Base-by-base conservation (phyloP, 2,888 invertebrate genomes). In the Seira musarum region DNA sequence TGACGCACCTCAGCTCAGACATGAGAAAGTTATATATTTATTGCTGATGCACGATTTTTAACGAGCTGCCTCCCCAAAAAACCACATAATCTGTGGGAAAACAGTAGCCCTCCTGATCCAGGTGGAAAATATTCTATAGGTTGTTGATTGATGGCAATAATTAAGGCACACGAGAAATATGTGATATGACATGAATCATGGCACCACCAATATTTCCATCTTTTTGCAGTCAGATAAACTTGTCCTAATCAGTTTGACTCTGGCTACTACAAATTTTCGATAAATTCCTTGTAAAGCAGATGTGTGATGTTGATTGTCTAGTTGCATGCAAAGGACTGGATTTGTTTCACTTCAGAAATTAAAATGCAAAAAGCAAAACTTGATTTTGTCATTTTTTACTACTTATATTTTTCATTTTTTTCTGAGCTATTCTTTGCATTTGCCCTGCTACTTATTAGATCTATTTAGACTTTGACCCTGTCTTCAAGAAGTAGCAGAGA, bases 41-140 rank as follows among this genome's bases (percentile, higher is more conserved):
- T 79, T 82, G 82, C 82, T 82, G 82, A 82, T 75, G 76, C 82
- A 82, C 72, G 65, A 64, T 79, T 75, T 82, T 79, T 82, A 82
- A 82, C 80, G 75, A 82, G 67, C 30, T 5, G 30, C 30, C 30
- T 30, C 30, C 30, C 30, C n/a, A n/a, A n/a, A 30, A 30, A 30
- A 30, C 30, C 30, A n/a, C n/a, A n/a, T 30, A 30, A 30, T 30
- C 30, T 2, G 30, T 30, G 30, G 30, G 30, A 30, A 30, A 30
- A 30, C 30, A 30, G 30, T 30, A 30, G 30, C 30, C 30, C 30
- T 30, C 24, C 19, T 25, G 10, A 19, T 46, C 66, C 76, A 76
- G 76, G 77, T 77, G 77, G n/a, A 74, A 72, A 68, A 65, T 30
- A 30, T 30, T 5, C 8, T 30, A 70, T 68, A 63, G 1, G 15